A percentile compares a stretch with the other conserved stretches of the same genome.
Evolutionary conservation across 2,888 invertebrate genomes (phyloP).

Genomic region (Chrysomela aeneicollis): DNA sequence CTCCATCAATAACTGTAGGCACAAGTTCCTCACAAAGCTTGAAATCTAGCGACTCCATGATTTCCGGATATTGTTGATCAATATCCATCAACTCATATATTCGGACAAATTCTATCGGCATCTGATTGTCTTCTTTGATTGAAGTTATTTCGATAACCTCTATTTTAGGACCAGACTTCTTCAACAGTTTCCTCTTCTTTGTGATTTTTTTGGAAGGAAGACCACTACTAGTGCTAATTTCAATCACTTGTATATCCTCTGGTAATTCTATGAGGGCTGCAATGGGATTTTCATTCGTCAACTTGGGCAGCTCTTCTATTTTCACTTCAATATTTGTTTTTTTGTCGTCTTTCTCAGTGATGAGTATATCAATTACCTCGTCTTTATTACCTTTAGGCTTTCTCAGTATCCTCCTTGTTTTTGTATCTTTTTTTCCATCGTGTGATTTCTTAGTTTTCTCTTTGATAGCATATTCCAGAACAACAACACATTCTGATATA

Average conservation of each 20-base stretch:
- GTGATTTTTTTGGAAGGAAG: slow-evolving; percentile 57
- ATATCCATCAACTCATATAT: slow-evolving; percentile 45
- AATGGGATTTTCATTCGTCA: slow-evolving; percentile 49
- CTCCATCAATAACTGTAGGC: slow-evolving; percentile 33
- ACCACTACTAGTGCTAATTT: slow-evolving; percentile 58
- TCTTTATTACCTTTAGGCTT: slow-evolving; percentile 53
- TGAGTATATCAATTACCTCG: slow-evolving; percentile 62
- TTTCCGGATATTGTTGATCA: slow-evolving; percentile 43
- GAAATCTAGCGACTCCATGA: slow-evolving; percentile 57
- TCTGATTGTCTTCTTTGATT: slow-evolving; percentile 50
- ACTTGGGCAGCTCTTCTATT: slow-evolving; percentile 34
- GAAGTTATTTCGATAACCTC: slow-evolving; percentile 55
- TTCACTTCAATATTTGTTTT: slow-evolving; percentile 46
- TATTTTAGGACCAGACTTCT: slow-evolving; percentile 51
- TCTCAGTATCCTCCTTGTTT: slow-evolving; percentile 51
- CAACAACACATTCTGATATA: slow-evolving; percentile 38
- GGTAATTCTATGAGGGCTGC: slow-evolving; percentile 52
- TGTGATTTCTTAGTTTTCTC: slow-evolving; percentile 51
- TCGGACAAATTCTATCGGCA: slow-evolving; percentile 47
- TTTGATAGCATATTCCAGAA: slow-evolving; percentile 53
- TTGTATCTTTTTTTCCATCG: slow-evolving; percentile 48
- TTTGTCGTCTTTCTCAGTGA: slow-evolving; percentile 54
- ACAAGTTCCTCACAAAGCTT: slow-evolving; percentile 21
- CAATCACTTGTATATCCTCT: slow-evolving; percentile 58
- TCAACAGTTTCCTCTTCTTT: slow-evolving; percentile 53